These are phyloP conservation scores for Periphyllus acericola DNA, from an alignment of 2,888 invertebrate species.

Conservation along the genomic window DNA sequence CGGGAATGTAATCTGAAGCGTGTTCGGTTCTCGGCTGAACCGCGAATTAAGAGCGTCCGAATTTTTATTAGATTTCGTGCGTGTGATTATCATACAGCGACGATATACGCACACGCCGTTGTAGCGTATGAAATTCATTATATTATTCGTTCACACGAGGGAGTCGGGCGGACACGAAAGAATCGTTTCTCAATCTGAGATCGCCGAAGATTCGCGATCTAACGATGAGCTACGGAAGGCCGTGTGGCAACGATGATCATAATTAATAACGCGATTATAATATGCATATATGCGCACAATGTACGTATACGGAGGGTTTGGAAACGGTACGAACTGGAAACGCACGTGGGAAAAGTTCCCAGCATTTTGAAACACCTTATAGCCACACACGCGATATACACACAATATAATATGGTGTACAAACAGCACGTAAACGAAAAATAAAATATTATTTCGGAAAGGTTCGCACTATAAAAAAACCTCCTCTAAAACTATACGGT, in stretches of 20 bases:
- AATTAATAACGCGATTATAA: background rate
- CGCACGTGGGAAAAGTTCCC: background rate
- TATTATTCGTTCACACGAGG: background rate
- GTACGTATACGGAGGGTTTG: background rate
- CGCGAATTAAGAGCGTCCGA: too few relatives aligned
- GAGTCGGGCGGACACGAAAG: background rate
- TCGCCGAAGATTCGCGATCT: background rate
- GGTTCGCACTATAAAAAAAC: too few relatives aligned
- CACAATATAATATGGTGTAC: too few relatives aligned
- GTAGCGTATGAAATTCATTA: too few relatives aligned
- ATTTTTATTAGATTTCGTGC: background rate
- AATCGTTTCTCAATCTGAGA: background rate
- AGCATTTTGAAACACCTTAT: background rate
- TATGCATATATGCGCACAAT: background rate
- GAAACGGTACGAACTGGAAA: background rate
- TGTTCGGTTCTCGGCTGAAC: background rate
- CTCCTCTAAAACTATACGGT: too few relatives aligned
- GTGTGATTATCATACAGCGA: background rate
- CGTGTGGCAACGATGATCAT: background rate
- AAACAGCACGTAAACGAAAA: too few relatives aligned
- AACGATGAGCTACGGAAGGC: background rate
- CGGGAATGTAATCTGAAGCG: background rate
- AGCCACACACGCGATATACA: too few relatives aligned
- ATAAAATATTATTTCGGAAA: too few relatives aligned
- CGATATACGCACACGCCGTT: background rate